A percentile compares a stretch with the other conserved stretches of the same genome.
phyloP scores from a whole-genome alignment of 2,113 vertebrate species.

The Alethe castanea region DNA sequence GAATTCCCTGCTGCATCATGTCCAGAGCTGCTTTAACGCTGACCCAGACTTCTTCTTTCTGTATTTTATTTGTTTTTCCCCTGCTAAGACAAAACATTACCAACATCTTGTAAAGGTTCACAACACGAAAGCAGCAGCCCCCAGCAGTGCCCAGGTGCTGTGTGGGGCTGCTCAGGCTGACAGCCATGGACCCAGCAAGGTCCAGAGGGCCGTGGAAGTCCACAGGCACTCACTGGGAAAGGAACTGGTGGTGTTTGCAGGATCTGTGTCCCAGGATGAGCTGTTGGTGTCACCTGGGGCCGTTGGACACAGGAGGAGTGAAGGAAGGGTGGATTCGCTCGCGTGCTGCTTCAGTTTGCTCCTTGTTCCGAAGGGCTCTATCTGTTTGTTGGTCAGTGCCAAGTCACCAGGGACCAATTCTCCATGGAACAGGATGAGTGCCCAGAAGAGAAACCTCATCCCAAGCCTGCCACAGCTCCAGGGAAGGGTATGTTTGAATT shows the following conservation, averaged over 20 bases:
- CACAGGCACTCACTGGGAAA: neutral
- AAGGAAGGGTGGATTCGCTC: neutral
- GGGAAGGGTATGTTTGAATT: conserved; percentile 35
- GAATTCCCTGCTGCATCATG: conserved; percentile 66
- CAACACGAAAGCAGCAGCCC: neutral
- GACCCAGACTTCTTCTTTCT: conserved; percentile 55
- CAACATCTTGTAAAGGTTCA: conserved; percentile 49
- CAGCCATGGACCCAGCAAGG: neutral
- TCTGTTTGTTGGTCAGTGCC: conserved; percentile 36
- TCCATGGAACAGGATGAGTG: conserved; percentile 47
- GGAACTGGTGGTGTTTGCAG: neutral
- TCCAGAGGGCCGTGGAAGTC: neutral
- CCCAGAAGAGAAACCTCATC: conserved; percentile 62
- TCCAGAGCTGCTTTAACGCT: conserved; percentile 72
- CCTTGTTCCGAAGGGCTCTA: neutral
- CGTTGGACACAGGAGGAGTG: neutral
- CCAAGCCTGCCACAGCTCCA: conserved; percentile 62
- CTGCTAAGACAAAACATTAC: neutral
- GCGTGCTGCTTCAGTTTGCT: conserved; percentile 38
- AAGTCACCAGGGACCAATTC: conserved; percentile 77
- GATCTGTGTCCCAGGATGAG: neutral
- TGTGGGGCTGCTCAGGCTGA: neutral
- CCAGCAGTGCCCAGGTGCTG: neutral
- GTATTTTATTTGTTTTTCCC: neutral
- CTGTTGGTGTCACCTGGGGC: neutral